These are phyloP conservation scores for Clarias platycephalus DNA, from an alignment of 2,797 vertebrate species.

Conservation along the genomic window DNA sequence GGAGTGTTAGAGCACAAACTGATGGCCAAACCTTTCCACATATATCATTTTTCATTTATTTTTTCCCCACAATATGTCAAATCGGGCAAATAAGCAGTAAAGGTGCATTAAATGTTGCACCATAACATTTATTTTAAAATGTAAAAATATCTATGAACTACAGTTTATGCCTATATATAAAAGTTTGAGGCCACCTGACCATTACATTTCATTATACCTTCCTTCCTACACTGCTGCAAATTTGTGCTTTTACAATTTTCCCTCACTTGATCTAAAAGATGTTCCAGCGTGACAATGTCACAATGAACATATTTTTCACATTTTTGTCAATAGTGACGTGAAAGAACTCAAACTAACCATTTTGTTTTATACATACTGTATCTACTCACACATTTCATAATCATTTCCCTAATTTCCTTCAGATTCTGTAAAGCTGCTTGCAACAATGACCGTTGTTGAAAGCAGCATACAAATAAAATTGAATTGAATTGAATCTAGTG, in stretches of 20 bases:
- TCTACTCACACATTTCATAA: too few relatives aligned
- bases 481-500: too few relatives aligned
- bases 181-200: not conserved
- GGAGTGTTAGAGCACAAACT: not conserved
- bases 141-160: not conserved
- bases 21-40: not conserved
- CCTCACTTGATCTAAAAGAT: not conserved
- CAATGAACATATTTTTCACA: not conserved
- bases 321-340: too few relatives aligned
- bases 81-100: not conserved
- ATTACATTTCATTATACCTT: not conserved
- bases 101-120: not conserved
- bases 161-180: not conserved
- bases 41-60: not conserved
- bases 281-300: not conserved
- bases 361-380: too few relatives aligned
- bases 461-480: too few relatives aligned
- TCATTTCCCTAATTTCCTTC: too few relatives aligned
- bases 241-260: not conserved
- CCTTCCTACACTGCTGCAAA: not conserved
- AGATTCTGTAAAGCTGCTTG: too few relatives aligned
- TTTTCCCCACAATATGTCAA: not conserved
- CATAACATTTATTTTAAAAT: not conserved
- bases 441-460: too few relatives aligned
- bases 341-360: not conserved